Evolutionary conservation across 1,140 invertebrate genomes (phyloP), one percentile per base, ranked within the genome.

Genomic region (Lineus longissimus): DNA sequence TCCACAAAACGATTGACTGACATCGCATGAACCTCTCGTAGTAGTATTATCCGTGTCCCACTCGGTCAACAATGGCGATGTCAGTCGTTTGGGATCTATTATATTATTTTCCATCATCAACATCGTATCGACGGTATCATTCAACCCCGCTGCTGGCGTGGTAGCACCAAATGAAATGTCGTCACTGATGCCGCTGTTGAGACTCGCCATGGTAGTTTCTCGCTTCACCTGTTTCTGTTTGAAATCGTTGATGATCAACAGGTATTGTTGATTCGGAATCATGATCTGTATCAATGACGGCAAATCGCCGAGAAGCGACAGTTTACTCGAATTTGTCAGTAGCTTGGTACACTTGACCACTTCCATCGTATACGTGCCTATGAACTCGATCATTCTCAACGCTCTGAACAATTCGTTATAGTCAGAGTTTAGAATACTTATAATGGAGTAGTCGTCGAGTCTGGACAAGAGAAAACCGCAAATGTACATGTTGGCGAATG

Each of bases 321-420:
- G 47, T 4, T 51, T n/a, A 7, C 47, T n/a, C 9, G 25, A 9
- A 23, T n/a, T 27, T 6, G 9, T 19, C n/a, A 4, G n/a, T 6
- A 23, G 6, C n/a, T n/a, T 4, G 6, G 4, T 23, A 15, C 33
- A 4, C 6, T 36, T 36, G 6, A 7, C 15, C 33, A 36, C 15
- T 27, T 51, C 47, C 4, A 4, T 27, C n/a, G 9, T 23, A n/a
- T 23, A 51, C 6, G 9, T n/a, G n/a, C 19, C 47, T 7, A 27
- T 51, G n/a, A 51, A 51, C n/a, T 51, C 47, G 4, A 51, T 6
- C 6, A 4, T 7, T 51, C 47, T 6, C 25, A 51, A 6, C 6
- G 47, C 47, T 51, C 47, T 4, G 47, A 51, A 27, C 4, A 51
- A 51, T n/a, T 51, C 47, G 47, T 19, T 51, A n/a, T 51, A 51